phyloP scores from a whole-genome alignment of 2,888 invertebrate genomes.

The Thymelicus sylvestris region DNA sequence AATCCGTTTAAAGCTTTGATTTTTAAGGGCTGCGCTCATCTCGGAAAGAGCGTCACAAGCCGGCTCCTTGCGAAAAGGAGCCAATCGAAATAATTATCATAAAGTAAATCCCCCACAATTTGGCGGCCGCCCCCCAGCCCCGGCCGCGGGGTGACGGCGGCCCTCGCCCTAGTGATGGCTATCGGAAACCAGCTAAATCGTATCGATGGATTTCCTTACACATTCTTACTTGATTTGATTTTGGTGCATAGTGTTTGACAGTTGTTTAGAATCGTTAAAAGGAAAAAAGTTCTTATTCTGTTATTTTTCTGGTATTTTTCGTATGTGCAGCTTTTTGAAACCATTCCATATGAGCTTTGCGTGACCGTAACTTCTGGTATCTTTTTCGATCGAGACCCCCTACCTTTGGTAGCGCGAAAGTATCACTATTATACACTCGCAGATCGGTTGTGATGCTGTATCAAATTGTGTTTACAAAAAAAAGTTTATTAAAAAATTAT shows the following conservation, averaged over 20 bases:
- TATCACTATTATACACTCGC: no score
- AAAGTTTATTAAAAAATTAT: no score
- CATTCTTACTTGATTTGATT: conserved; percentile 14
- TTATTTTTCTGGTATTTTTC: neutral
- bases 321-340: neutral
- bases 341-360: no score
- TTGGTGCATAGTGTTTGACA: neutral
- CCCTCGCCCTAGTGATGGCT: conserved; percentile 67
- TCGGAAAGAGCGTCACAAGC: conserved; percentile 57
- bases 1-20: conserved; percentile 59
- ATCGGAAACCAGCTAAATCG: conserved; percentile 46
- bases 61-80: conserved; percentile 72
- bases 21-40: conserved; percentile 63
- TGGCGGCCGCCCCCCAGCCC: conserved; percentile 60
- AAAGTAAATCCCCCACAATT: conserved; percentile 82
- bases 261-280: neutral
- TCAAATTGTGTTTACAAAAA: no score
- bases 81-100: conserved; percentile 83
- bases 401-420: no score
- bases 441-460: no score
- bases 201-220: conserved; percentile 38
- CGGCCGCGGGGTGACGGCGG: conserved; percentile 68
- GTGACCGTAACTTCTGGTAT: no score
- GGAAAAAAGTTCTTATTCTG: no score
- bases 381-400: no score